Base-by-base conservation (phyloP, 2,888 invertebrate species). In the Trachelus troglodyta region DNA sequence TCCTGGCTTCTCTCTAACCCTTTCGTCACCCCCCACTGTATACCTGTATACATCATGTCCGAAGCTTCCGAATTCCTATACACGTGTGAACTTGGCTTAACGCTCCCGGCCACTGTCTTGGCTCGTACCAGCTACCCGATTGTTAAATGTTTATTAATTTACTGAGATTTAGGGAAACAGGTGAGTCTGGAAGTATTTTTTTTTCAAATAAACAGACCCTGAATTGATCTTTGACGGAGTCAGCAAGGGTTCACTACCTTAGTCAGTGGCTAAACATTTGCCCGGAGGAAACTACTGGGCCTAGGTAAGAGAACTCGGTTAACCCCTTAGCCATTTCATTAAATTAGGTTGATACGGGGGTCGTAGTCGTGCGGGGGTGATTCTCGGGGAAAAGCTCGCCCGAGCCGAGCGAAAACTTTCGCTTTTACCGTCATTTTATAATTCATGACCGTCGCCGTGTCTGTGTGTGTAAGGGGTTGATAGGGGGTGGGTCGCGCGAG, bases 391-490 rank as follows among this genome's bases (percentile, higher is more conserved):
- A 81, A 81, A 81, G 80, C 80, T 78, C 75, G 76, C 75, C 76
- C 77, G 75, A 78, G 77, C 75, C 74, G 73, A 74, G 69, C 82
- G 86, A 83, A 87, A 91, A 91, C 90, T 91, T 91, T 91, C 90
- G 90, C 91, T 91, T 91, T 91, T 91, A 91, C 90, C 89, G 86
- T 87, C 87, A 89, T 89, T 91, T 89, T 90, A 91, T 91, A 91
- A 91, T 91, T 91, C 91, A 91, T 90, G 90, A 76, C 81, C 88
- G 87, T 89, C 89, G 89, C 87, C 86, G 83, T 85, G 83, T 83
- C 81, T 82, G 82, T 85, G 83, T 84, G 31, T 15, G 71, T 71
- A 30, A 71, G 84, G 80, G 76, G 31, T 12, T 12, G 31, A 31
- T 79, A 81, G 81, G 80, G 79, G 35, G 80, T 9, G 77, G 80